Evolutionary conservation across 1,140 invertebrate genomes (phyloP), one percentile per base, ranked within the genome.

Genomic region (Centruroides vittatus): DNA sequence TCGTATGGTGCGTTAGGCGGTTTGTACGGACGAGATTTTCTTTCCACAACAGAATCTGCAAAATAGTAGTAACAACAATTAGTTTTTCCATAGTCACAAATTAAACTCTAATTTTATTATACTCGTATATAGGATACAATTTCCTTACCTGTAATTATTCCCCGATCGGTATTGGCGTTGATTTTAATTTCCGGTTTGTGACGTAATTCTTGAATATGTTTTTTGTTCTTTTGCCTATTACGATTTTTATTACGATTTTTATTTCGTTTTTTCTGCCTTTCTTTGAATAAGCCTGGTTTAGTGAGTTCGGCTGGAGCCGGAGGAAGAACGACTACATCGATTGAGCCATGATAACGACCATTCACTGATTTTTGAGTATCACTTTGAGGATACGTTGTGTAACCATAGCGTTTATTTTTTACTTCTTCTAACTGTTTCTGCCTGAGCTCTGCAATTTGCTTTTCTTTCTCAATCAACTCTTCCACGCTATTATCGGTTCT

Each of bases 381-480:
- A 6, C 41, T 5, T 41, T 41, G 41, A 41, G 41, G 41, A 8
- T 6, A 41, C 5, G 41, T 41, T 6, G 41, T 41, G 3, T 41
- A 41, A 8, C 41, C 41, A 41, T 58, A 58, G 3, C 56, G 12
- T 36, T 62, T 47, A n/a, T 51, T 59, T 23, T 47, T 50, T 13
- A 62, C 13, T 36, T 63, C 62, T 49, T 63, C 58, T 34, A 60
- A 51, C n/a, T 63, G 62, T 50, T 47, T 60, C 35, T 63, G 12
- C 35, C 62, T 48, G 49, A 63, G 35, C 56, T 63, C 62, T 6
- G 62, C 62, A 46, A 63, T 63, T 41, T 41, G 5, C 41, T 41
- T 41, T 41, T 41, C 41, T 41, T 41, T 41, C n/a, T 63, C 55
- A 4, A 63, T 57, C 47, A 60, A 58, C 53, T 63, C 62, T 41